phyloP scores from a whole-genome alignment of 2,113 vertebrate genomes.

The Apaloderma vittatum region DNA sequence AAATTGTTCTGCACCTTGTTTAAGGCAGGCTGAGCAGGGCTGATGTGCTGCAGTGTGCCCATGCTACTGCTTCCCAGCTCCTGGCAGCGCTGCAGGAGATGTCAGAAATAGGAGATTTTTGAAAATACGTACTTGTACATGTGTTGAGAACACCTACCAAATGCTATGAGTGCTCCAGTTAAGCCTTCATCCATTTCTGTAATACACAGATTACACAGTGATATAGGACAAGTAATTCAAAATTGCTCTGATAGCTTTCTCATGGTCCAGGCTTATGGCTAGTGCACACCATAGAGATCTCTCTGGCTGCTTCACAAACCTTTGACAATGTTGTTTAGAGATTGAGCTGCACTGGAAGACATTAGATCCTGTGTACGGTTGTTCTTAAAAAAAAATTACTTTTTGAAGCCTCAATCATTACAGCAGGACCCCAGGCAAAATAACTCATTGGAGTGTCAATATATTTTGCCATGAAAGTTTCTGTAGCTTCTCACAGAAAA shows the following conservation, averaged over 20 bases:
- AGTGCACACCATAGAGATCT: not conserved
- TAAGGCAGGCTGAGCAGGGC: not conserved
- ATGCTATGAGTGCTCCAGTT: not conserved
- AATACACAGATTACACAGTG: not conserved
- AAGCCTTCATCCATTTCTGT: not conserved
- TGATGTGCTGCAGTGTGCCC: no score
- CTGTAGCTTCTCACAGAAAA: not conserved
- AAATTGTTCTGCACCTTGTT: not conserved
- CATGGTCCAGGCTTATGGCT: not conserved
- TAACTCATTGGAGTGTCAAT: not conserved
- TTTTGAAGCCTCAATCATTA: not conserved
- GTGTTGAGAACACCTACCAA: not conserved
- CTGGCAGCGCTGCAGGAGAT: fast-evolving
- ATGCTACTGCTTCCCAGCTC: not conserved
- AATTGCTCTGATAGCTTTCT: not conserved
- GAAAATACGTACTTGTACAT: not conserved
- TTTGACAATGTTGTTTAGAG: not conserved
- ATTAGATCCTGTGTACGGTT: not conserved
- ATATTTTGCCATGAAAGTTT: not conserved
- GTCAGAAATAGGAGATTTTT: not conserved
- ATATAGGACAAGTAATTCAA: not conserved
- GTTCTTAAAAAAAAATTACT: not conserved
- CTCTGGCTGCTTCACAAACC: not conserved
- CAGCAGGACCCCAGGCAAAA: not conserved
- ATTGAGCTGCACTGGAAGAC: not conserved